phyloP scores from a whole-genome alignment of 2,113 vertebrate genomes.

The Brienomyrus brachyistius region DNA sequence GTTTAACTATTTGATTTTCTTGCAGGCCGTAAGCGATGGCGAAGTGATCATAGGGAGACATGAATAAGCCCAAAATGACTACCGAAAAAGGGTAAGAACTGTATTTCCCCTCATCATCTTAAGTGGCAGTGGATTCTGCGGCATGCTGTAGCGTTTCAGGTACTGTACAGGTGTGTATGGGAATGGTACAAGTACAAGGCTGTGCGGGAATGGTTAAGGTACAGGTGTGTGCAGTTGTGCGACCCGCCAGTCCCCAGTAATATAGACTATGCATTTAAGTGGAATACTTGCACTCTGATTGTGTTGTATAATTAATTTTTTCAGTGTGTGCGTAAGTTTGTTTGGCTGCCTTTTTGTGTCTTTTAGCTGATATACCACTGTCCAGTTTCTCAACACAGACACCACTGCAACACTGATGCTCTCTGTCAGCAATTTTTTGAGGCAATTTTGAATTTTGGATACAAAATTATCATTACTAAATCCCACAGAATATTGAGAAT shows the following conservation, averaged over 20 bases:
- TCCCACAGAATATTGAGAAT: too few relatives aligned
- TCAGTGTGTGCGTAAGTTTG: background rate
- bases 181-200: background rate
- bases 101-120: background rate
- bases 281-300: background rate
- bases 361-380: background rate
- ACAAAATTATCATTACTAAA: too few relatives aligned
- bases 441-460: background rate
- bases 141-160: background rate
- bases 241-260: too few relatives aligned
- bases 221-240: background rate
- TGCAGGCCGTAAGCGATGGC: conserved; percentile 66
- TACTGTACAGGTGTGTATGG: background rate
- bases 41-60: conserved; percentile 62
- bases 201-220: background rate
- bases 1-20: conserved; percentile 10
- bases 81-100: conserved; percentile 81
- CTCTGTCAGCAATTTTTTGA: background rate
- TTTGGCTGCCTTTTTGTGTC: background rate
- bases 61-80: conserved; percentile 86
- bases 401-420: background rate
- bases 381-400: background rate
- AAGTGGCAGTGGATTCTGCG: background rate
- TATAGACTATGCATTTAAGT: too few relatives aligned
- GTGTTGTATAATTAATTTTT: background rate